A percentile compares a stretch with the other conserved stretches of the same genome.
These are phyloP conservation scores for Oligia latruncula DNA, from an alignment of 2,888 invertebrate species.

Conservation along the genomic window DNA sequence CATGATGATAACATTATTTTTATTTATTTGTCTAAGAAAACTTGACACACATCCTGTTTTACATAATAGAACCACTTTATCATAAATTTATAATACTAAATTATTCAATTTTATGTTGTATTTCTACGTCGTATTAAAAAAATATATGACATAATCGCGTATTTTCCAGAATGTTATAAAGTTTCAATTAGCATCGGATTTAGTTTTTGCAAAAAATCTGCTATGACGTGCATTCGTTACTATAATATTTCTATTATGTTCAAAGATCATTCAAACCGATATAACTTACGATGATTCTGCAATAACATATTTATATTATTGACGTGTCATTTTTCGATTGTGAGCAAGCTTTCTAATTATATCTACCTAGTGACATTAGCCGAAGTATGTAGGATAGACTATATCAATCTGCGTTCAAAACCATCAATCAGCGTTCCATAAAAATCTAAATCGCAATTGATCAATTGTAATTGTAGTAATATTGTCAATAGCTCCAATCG, in stretches of 20 bases:
- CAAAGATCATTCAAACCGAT: not conserved
- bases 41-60: not conserved
- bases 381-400: not conserved
- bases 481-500: not conserved
- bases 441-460: not conserved
- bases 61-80: not conserved
- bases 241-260: constrained; percentile 8
- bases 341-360: not conserved
- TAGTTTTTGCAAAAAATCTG: not conserved
- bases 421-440: not conserved
- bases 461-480: not conserved
- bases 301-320: not conserved
- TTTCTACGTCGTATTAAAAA: not conserved
- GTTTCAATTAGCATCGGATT: not conserved
- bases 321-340: not conserved
- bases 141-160: constrained; percentile 6
- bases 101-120: not conserved
- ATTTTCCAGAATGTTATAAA: constrained; percentile 33
- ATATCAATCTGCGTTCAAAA: not conserved
- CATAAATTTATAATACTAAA: not conserved
- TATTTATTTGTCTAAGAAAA: not conserved
- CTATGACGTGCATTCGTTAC: not conserved
- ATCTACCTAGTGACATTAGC: not conserved
- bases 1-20: constrained; percentile 3
- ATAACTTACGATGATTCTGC: not conserved